A percentile compares a stretch with the other conserved stretches of the same genome.
Evolutionary conservation across 2,888 invertebrate species (phyloP).

Genomic region (Drosophila merina): DNA sequence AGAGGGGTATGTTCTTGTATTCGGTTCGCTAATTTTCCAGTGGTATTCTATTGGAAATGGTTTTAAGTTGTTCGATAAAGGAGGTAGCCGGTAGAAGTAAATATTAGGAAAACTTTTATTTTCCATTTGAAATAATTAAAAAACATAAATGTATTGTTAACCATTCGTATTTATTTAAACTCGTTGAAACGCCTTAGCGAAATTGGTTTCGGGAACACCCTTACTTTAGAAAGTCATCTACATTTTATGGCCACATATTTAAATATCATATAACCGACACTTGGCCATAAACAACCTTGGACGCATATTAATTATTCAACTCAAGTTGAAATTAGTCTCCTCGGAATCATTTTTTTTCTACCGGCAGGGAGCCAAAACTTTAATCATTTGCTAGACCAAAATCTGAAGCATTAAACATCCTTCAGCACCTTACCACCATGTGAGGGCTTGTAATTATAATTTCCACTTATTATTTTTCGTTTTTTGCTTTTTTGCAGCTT

Average conservation of each 20-base stretch:
- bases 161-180: not conserved
- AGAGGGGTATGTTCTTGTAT: constrained; percentile 30
- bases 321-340: constrained; percentile 47
- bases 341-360: constrained; percentile 8
- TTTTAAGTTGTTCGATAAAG: not conserved
- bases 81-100: not conserved
- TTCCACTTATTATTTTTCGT: constrained; percentile 68
- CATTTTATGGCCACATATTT: constrained; percentile 56
- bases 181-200: not conserved
- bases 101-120: not conserved
- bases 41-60: constrained; percentile 20
- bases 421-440: constrained; percentile 57
- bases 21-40: constrained; percentile 26
- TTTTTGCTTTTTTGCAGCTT: constrained; percentile 47
- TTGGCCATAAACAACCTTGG: constrained; percentile 63
- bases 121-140: no score
- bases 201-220: constrained; percentile 16
- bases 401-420: constrained; percentile 14
- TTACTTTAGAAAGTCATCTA: constrained; percentile 20
- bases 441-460: constrained; percentile 73
- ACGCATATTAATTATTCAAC: constrained; percentile 62
- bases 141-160: not conserved
- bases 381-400: constrained; percentile 35
- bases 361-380: constrained; percentile 37
- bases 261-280: constrained; percentile 62